These are phyloP conservation scores for Diphyllodes magnificus DNA, from an alignment of 2,113 vertebrate genomes.

Conservation along the genomic window DNA sequence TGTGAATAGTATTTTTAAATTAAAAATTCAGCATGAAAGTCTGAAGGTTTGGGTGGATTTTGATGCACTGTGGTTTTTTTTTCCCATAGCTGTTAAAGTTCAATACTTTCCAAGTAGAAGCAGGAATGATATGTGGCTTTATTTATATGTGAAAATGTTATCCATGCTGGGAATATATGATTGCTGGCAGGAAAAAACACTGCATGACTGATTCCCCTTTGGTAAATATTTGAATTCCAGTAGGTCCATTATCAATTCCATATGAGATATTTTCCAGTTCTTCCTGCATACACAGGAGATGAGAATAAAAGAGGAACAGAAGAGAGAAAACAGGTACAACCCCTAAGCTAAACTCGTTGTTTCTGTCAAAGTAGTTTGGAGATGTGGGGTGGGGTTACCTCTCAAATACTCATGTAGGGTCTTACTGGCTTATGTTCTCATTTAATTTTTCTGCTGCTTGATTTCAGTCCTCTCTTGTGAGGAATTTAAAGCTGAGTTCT, in stretches of 20 bases:
- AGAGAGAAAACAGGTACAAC: not conserved
- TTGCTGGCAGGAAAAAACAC: not conserved
- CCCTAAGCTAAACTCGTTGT: not conserved
- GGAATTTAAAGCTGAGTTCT: not conserved
- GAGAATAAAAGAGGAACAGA: not conserved
- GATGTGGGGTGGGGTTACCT: not conserved
- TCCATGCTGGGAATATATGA: not conserved
- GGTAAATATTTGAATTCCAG: slow-evolving; percentile 17
- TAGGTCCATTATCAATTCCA: not conserved
- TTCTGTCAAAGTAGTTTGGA: not conserved
- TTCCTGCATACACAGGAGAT: not conserved
- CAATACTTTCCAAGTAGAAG: not conserved
- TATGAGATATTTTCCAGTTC: not conserved
- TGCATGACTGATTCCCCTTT: not conserved
- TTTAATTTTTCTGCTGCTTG: not conserved
- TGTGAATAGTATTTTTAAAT: not conserved
- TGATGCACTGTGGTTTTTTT: not conserved
- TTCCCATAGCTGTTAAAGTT: not conserved
- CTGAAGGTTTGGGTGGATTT: not conserved
- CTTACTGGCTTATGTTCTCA: not conserved
- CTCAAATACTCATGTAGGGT: not conserved
- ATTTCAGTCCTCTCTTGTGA: not conserved
- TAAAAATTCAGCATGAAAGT: not conserved
- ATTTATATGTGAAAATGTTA: not conserved
- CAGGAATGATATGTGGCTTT: not conserved